These are phyloP conservation scores for Chiloscyllium punctatum DNA, from an alignment of 2,797 vertebrate species.

Conservation along the genomic window DNA sequence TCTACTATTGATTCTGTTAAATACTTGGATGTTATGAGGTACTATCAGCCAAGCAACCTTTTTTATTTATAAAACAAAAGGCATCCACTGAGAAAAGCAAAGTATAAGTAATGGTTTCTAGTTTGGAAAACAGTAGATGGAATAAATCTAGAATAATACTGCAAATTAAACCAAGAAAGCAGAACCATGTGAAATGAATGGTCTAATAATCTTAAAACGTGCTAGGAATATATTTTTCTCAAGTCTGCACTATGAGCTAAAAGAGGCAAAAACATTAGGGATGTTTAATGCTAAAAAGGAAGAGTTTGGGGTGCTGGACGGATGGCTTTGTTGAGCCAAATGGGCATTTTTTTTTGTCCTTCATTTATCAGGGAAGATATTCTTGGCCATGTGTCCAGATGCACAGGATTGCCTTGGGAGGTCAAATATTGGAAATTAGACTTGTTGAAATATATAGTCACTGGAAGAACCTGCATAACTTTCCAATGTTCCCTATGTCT, in stretches of 20 bases:
- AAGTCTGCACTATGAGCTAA: neutral
- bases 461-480: neutral
- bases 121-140: neutral
- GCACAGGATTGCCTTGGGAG: neutral
- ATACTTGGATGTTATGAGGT: neutral
- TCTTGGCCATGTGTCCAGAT: neutral
- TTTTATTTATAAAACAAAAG: no score
- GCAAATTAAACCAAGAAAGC: neutral
- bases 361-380: neutral
- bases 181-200: neutral
- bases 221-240: neutral
- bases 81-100: neutral
- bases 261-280: neutral
- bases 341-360: neutral
- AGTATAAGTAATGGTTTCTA: neutral
- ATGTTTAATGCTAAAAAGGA: neutral
- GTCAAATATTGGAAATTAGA: neutral
- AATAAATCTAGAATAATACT: conserved; percentile 6
- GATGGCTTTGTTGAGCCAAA: neutral
- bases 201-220: neutral
- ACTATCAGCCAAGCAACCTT: neutral
- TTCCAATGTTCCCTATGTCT: neutral
- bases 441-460: neutral
- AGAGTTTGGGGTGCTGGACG: neutral
- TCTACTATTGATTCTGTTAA: neutral